Conservation (phyloP, 2,888 invertebrate species). For the Therioaphis trifolii region DNA sequence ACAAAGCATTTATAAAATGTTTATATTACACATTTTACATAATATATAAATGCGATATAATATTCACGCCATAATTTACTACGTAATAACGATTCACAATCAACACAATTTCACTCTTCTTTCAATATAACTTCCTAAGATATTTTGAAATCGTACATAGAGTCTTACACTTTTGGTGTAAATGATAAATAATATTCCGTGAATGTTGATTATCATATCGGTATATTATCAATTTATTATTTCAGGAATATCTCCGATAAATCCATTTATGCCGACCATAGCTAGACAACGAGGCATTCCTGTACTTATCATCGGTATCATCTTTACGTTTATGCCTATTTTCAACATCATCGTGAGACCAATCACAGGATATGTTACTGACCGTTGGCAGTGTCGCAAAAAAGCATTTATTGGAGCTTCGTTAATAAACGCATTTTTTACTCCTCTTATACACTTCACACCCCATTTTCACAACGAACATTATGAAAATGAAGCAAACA, state of each 20-base stretch:
- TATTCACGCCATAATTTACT: no score
- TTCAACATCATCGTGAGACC: constrained; percentile 83
- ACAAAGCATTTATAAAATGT: no score
- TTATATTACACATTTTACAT: no score
- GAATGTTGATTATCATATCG: no score
- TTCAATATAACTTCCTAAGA: no score
- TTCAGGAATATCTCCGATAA: constrained; percentile 53
- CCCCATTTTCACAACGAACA: not conserved
- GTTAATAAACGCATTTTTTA: constrained; percentile 33
- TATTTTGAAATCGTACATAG: no score
- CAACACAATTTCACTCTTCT: no score
- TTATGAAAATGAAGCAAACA: not conserved
- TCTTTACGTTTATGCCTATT: constrained; percentile 31
- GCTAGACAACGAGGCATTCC: constrained; percentile 55
- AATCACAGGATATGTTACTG: constrained; percentile 82
- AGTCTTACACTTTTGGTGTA: no score
- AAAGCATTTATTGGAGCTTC: constrained; percentile 71
- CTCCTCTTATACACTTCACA: constrained; percentile 24
- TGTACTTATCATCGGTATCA: constrained; percentile 37
- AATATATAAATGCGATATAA: no score
- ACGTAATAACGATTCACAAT: no score
- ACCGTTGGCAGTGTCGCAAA: constrained; percentile 81
- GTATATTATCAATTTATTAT: no score
- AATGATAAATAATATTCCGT: no score
- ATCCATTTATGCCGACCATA: constrained; percentile 39